phyloP scores from a whole-genome alignment of 2,113 vertebrate genomes.

The Mesembrinibis cayennensis region DNA sequence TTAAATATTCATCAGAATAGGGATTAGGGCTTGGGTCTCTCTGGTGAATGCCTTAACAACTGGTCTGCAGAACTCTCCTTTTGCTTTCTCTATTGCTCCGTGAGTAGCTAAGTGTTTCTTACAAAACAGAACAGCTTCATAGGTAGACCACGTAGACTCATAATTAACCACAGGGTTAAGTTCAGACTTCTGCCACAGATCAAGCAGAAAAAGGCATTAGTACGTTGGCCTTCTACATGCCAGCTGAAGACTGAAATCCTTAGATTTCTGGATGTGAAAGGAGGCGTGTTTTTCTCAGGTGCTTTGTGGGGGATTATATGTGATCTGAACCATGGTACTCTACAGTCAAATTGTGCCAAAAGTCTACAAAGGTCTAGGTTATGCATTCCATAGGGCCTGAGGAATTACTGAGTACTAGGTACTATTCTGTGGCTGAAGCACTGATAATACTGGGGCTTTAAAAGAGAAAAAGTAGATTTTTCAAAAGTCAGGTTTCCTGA shows the following conservation, averaged over 20 bases:
- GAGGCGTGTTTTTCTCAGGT: not conserved
- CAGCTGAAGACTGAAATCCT: not conserved
- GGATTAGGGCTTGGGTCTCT: not conserved
- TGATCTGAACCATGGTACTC: not conserved
- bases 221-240: accelerated
- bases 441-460: not conserved
- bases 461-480: not conserved
- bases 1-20: not conserved
- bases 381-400: not conserved
- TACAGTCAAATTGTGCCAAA: not conserved
- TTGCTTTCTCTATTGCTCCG: not conserved
- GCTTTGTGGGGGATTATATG: not conserved
- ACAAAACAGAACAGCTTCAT: not conserved
- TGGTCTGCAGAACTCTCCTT: not conserved
- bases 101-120: not conserved
- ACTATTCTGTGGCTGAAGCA: not conserved
- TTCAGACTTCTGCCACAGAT: not conserved
- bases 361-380: not conserved
- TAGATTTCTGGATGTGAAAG: not conserved
- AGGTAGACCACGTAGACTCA: not conserved
- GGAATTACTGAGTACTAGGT: not conserved
- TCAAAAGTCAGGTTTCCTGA: not conserved
- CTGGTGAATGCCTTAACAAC: not conserved
- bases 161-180: not conserved
- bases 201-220: not conserved